Evolutionary conservation across 2,797 vertebrate genomes (phyloP), one percentile per base, ranked within the genome.

Genomic region (Crossoptilon crossoptilon): DNA sequence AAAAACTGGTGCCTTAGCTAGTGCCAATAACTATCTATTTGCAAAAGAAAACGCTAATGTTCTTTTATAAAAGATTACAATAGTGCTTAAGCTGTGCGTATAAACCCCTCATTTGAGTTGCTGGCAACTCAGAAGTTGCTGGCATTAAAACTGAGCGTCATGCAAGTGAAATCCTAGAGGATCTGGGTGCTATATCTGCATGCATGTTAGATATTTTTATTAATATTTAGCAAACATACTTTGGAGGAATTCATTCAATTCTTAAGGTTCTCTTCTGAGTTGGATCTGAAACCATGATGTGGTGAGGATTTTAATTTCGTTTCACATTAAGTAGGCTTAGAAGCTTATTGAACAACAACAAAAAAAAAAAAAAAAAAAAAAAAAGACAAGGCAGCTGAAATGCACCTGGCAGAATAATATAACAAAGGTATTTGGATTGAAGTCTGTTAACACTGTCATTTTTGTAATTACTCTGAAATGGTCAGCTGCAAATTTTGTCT

Each of bases 401-500:
- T 48, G 44, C 41, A 70, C 33, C 41, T 80, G 67, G 26, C 49
- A 91, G 60, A 92, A 78, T 64, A 85, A 60, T 29, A 84, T 11
- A 55, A 87, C 78, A 3, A 75, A 83, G 19, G 31, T 84, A 78
- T 64, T 87, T 89, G 33, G 88, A 80, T 48, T 89, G 66, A 43
- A 88, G 74, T 91, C 71, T 74, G 68, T 87, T 74, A 93, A 88
- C 76, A 88, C 48, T 71, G 56, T 72, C 22, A 37, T 58, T 91
- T 76, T 86, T 14, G 1, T 88, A 82, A 90, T 88, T 71, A 67
- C 15, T 66, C 58, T 64, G 70, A 75, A 86, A 31, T 37, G 84
- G 41, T 76, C 71, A 93, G 77, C 60, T 90, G 56, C 90, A 84
- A 94, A 90, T 84, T 11, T 35, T 91, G 82, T 92, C 17, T 69